These are phyloP conservation scores for Ericerus pela DNA, from an alignment of 1,140 invertebrate species.

Conservation along the genomic window DNA sequence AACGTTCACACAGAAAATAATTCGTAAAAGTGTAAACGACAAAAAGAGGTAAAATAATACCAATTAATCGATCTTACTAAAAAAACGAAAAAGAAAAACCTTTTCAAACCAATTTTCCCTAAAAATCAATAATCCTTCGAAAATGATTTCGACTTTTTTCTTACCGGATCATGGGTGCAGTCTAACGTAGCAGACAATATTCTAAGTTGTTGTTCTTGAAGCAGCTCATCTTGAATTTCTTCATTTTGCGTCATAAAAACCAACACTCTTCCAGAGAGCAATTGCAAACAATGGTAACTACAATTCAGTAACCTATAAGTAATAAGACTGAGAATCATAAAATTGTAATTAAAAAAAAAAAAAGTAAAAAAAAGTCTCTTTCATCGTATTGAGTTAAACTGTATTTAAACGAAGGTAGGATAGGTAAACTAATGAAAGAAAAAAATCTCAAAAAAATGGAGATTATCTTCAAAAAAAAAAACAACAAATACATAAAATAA, in stretches of 20 bases:
- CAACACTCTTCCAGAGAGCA: constrained; percentile 44
- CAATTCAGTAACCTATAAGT: constrained; percentile 41
- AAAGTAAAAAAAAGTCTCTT: background rate
- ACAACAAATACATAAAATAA: too few relatives aligned
- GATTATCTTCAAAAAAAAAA: too few relatives aligned
- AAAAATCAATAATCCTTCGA: too few relatives aligned
- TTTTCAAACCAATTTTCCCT: too few relatives aligned
- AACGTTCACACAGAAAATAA: too few relatives aligned
- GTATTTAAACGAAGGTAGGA: background rate
- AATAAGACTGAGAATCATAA: background rate
- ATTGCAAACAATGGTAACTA: constrained; percentile 50
- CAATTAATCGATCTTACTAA: too few relatives aligned
- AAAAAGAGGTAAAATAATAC: too few relatives aligned
- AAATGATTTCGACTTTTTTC: too few relatives aligned
- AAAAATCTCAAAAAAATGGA: background rate
- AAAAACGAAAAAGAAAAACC: too few relatives aligned
- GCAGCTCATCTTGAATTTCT: constrained; percentile 38
- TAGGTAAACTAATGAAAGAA: background rate
- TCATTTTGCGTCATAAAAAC: constrained; percentile 45
- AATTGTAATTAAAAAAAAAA: background rate
- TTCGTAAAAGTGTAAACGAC: too few relatives aligned
- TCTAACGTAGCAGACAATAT: constrained; percentile 44
- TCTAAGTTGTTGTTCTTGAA: constrained; percentile 39
- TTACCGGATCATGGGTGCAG: constrained; percentile 49
- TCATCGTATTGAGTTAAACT: background rate